Percentiles rank a stretch among this genome's conserved stretches.
Conservation (phyloP, 2,113 vertebrate genomes). For the Coptodon bakossiorum region DNA sequence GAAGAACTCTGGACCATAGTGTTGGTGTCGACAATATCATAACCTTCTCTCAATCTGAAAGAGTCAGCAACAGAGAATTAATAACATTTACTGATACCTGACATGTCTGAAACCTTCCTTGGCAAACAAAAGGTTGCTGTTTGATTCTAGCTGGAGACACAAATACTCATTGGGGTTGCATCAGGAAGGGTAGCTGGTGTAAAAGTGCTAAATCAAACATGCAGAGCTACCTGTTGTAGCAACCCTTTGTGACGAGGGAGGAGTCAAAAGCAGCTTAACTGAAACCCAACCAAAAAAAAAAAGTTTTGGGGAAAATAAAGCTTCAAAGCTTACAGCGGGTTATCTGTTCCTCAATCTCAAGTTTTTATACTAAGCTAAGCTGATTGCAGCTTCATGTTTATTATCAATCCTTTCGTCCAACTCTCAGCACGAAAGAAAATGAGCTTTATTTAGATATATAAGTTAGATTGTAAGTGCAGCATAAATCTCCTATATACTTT, state of each 20-base stretch:
- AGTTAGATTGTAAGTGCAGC: background rate
- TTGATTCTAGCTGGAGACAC: background rate
- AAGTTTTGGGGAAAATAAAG: background rate
- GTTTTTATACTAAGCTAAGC: background rate
- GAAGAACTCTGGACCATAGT: background rate
- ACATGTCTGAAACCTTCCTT: background rate
- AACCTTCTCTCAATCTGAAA: background rate
- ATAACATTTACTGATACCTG: background rate
- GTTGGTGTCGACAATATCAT: background rate
- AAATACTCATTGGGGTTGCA: background rate
- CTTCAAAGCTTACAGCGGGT: background rate
- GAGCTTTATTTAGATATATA: background rate
- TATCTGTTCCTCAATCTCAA: background rate
- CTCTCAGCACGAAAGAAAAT: background rate
- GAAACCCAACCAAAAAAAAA: background rate
- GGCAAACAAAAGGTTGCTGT: background rate
- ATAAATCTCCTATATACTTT: background rate
- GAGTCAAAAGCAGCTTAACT: background rate
- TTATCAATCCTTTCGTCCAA: background rate
- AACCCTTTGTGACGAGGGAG: background rate
- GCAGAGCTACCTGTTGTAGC: background rate
- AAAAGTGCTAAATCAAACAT: background rate
- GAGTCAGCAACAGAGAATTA: background rate
- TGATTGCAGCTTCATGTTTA: background rate
- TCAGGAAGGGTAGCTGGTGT: background rate